Base-by-base conservation (phyloP, 2,888 invertebrate genomes). In the Plebejus anna region DNA sequence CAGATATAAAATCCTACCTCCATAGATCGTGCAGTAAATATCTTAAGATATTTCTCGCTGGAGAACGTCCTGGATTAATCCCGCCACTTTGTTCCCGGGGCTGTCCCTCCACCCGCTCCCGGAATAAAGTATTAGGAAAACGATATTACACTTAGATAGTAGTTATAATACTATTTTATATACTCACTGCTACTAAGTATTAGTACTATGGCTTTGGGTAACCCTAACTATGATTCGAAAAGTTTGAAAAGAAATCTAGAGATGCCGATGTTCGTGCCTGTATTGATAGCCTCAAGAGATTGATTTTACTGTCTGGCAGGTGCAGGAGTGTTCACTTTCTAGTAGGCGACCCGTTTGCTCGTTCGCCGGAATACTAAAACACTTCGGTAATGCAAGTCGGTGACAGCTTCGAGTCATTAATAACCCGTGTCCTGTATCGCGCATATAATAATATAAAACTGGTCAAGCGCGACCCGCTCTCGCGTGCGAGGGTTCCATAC, bases 31-130 rank as follows among this genome's bases (percentile, higher is more conserved):
- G 59, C 61, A 28, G 11, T 66, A 66, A 66, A 66, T 66, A 66
- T 66, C 28, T 28, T 28, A 28, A 22, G 61, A 28, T 61, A 61
- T 61, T 4, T 28, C 32, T 11, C 11, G 28, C 61, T 66, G 13
- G 28, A 66, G 32, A 66, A 66, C 61, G 61, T 28, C 22, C 61
- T 32, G 32, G 61, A 66, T 66, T 66, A 66, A 66, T 66, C 61
- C 61, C 11, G 61, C 28, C 61, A 66, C 61, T 66, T 28, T 28
- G 61, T 66, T 66, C 28, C 61, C 28, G 61, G 22, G 11, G 28
- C 32, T 66, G 61, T 32, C 32, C 66, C 66, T 32, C 66, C 66
- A 2, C 32, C 13, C 66, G 32, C 66, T 66, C 66, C 32, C 66
- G 66, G 66, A 66, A 66, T 66, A 66, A 66, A 66, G 32, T 5